Evolutionary conservation across 2,888 invertebrate genomes (phyloP), one percentile per base, ranked within the genome.

Genomic region (Strigamia maritima): DNA sequence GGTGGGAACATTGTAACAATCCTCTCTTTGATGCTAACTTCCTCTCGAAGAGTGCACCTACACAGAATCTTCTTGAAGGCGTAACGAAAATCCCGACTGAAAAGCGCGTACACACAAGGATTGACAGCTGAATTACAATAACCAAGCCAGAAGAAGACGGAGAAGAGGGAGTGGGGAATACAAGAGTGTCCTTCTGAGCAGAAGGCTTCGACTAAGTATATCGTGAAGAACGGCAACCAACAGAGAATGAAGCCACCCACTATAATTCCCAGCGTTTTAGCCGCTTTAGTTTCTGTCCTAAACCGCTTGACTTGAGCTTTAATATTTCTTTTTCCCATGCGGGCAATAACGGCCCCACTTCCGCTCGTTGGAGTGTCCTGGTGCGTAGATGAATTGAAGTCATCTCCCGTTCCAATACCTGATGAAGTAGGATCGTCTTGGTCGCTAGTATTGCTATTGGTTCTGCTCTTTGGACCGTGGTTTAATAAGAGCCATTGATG

Each of bases 121-220:
- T 97, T 98, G 82, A 97, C 93, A 4, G 97, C 97, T 0, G 95
- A 95, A 87, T 98, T 98, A 88, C 96, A 95, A 88, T 98, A 98
- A 1, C 98, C 98, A 81, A 98, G 89, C 97, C 98, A 98, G 88
- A 98, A 97, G 24, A 97, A 90, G 35, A 97, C 90, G 14, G 95
- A 94, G 88, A 97, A 97, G 79, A 95, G 89, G 80, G 94, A 88
- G 0, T 92, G 92, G 81, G 93, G 91, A 54, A 96, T 94, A 86
- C 95, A 95, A 60, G 60, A 60, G n/a, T 75, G 75, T 7, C 82
- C 82, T 81, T 79, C 79, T 12, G 22, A 75, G 44, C 80, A 80
- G 70, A 80, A 80, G 10, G 80, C 80, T 3, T 75, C 80, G 22
- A 78, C 65, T 24, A 80, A 28, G 44, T 80, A 80, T 35, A 90